Base-by-base conservation (phyloP, 2,113 vertebrate species). In the Hemibagrus wyckioides region DNA sequence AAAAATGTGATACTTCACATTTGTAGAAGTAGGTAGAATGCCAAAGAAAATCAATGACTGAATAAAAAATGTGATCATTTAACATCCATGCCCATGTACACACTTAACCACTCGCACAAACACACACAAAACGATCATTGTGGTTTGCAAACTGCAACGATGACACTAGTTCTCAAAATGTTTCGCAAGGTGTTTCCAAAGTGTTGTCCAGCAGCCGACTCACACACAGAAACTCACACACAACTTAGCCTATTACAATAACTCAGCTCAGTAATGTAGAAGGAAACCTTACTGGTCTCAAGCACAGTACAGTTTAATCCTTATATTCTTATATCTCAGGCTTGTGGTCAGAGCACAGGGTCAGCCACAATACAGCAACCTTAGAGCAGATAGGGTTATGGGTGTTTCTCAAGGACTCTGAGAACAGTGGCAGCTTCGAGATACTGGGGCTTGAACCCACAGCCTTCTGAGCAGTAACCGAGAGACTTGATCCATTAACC, bases 141-240 rank as follows among this genome's bases (percentile, higher is more conserved):
- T 54, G 0, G 41, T 65, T 28, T n/a, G 59, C 30, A 80, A 80
- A 15, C n/a, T 69, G 23, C 25, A 39, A 28, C 28, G 2, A 84
- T 84, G 48, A 44, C 25, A 79, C 41, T 10, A 63, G 19, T 52
- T 87, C 77, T 30, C 41, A 48, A 79, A 83, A 41, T 36, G 28
- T 56, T 87, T 56, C 11, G 3, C 52, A 79, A 44, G 30, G 30
- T 67, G 30, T 69, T 88, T 84, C 44, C n/a, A 65, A 76, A 83
- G 17, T 83, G 56, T 56, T 69, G 4, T 83, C 63, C 82, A 88
- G 41, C 59, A n/a, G 39, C 73, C 10, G 2, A 63, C 36, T 36
- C 69, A 17, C 48, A 28, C 10, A 48, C 17, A 83, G 56, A 65
- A 14, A 83, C 81, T 36, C 67, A 61, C 86, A 86, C 6, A 23